Conservation (phyloP, 2,797 vertebrate species). For the Merluccius polli region DNA sequence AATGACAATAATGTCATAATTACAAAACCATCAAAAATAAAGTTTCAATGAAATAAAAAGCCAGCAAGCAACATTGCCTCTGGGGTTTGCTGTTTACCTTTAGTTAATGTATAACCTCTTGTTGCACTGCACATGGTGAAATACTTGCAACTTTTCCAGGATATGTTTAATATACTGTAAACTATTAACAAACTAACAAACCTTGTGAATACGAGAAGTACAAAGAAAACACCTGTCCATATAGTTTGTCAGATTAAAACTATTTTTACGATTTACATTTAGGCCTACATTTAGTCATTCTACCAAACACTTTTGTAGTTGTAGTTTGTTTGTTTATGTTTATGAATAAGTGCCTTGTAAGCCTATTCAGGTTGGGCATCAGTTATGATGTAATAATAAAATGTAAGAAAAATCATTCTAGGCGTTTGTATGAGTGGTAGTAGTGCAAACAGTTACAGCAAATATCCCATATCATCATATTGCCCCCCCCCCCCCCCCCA, state of each 20-base stretch:
- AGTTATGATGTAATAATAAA: background rate
- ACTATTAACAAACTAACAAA: background rate
- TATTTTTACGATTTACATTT: background rate
- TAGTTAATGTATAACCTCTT: background rate
- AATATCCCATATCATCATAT: too few species aligned
- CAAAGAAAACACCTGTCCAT: too few species aligned
- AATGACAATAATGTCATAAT: background rate
- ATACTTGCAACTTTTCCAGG: background rate
- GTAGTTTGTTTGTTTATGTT: too few species aligned
- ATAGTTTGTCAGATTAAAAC: background rate
- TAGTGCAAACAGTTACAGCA: background rate
- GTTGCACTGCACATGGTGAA: background rate
- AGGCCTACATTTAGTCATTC: background rate
- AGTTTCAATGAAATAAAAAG: background rate
- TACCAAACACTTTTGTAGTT: too few species aligned
- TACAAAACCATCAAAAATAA: background rate
- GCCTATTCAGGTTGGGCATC: background rate
- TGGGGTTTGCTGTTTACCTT: background rate
- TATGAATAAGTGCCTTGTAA: background rate
- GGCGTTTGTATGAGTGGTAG: too few species aligned
- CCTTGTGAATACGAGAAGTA: too few species aligned
- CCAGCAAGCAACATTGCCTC: background rate
- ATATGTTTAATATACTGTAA: background rate
- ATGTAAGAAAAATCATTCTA: background rate
- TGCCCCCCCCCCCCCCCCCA: too few species aligned